Percentiles rank a stretch among this genome's conserved stretches.
Evolutionary conservation across 2,888 invertebrate species (phyloP).

Genomic region (Meiosimyza platycephala): DNA sequence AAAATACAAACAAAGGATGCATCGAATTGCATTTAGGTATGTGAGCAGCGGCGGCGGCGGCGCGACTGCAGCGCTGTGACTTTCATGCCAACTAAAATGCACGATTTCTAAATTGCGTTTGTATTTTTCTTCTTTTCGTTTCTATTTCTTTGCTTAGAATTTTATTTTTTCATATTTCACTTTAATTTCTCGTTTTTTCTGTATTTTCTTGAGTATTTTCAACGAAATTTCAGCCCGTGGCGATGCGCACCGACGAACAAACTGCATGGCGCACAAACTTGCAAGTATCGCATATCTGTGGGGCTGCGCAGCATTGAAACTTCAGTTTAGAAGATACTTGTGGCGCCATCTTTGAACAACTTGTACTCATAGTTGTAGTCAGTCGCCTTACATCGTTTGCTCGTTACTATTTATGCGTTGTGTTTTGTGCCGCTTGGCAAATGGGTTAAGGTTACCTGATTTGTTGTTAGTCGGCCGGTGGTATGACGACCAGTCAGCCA

Average conservation of each 20-base stretch:
- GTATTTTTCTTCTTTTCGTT: background rate
- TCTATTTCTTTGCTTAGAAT: background rate
- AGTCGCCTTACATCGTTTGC: background rate
- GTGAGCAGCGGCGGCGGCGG: background rate
- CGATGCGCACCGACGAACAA: background rate
- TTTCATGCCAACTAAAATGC: no score
- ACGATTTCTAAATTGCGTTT: no score
- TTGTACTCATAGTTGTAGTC: background rate
- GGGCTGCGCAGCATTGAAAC: background rate
- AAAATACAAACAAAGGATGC: no score
- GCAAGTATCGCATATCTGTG: background rate
- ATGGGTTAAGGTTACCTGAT: constrained; percentile 41
- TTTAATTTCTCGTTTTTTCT: background rate
- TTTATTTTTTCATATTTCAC: background rate
- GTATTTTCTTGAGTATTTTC: background rate
- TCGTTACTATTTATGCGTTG: constrained; percentile 22
- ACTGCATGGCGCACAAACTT: background rate
- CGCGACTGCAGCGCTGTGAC: background rate
- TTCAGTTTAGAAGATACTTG: background rate
- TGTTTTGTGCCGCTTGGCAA: constrained; percentile 39
- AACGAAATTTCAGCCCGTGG: no score
- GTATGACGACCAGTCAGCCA: background rate
- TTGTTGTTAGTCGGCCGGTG: constrained; percentile 9
- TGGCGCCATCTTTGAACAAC: constrained; percentile 37
- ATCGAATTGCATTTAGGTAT: no score